A percentile compares a stretch with the other conserved stretches of the same genome.
Evolutionary conservation across 2,888 invertebrate genomes (phyloP).

Genomic region (Molanna angustata): DNA sequence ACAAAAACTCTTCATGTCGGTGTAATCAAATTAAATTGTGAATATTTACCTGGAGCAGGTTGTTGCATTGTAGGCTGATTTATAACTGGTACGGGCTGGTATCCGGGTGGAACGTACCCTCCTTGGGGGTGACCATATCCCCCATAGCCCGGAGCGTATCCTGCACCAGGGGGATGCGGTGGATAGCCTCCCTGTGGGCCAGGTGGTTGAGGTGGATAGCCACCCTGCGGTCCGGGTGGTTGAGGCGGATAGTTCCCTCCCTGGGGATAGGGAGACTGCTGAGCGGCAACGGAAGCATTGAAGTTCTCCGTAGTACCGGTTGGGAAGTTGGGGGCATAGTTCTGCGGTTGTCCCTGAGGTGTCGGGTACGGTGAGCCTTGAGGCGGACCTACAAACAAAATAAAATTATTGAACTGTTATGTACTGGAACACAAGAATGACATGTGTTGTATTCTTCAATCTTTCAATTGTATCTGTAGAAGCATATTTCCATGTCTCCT

Average conservation of each 20-base stretch:
- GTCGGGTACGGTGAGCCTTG: no score
- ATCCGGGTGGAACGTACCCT: constrained; percentile 34
- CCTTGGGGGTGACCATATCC: constrained; percentile 31
- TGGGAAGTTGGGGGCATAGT: constrained; percentile 51
- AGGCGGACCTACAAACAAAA: constrained; percentile 3
- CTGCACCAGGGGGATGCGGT: constrained; percentile 30
- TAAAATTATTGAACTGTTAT: background rate
- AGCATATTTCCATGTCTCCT: no score
- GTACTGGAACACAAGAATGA: background rate
- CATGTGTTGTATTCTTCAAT: no score
- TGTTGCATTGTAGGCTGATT: constrained; percentile 46
- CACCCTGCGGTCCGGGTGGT: constrained; percentile 39
- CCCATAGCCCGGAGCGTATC: constrained; percentile 39
- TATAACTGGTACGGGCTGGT: constrained; percentile 38
- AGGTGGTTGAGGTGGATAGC: constrained; percentile 15
- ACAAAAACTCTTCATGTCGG: no score
- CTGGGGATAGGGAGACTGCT: constrained; percentile 23
- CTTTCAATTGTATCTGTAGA: no score
- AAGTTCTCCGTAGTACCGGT: no score
- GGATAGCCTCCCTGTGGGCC: constrained; percentile 24
- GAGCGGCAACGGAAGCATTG: constrained; percentile 11
- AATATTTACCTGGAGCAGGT: no score
- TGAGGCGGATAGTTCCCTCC: constrained; percentile 31
- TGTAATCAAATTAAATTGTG: no score
- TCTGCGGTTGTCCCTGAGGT: constrained; percentile 25